These are phyloP conservation scores for Ceramica pisi DNA, from an alignment of 2,888 invertebrate species.

Conservation along the genomic window DNA sequence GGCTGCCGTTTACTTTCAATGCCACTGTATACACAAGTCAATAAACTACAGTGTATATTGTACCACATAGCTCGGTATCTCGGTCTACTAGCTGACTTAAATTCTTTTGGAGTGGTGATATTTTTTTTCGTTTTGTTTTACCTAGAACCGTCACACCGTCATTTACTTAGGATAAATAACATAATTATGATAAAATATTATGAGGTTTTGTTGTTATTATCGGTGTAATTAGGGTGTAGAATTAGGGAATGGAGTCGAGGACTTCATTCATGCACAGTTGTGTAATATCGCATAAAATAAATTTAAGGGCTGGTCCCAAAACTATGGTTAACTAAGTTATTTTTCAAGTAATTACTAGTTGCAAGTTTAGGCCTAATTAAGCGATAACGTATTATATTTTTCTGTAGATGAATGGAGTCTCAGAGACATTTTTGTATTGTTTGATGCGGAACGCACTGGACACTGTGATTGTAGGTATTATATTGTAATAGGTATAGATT, in stretches of 20 bases:
- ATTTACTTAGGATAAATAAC: constrained; percentile 45
- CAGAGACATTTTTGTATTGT: constrained; percentile 54
- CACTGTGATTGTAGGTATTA: constrained; percentile 78
- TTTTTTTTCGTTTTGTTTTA: constrained; percentile 70
- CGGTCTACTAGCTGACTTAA: constrained; percentile 82
- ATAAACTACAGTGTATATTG: constrained; percentile 85
- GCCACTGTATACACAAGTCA: constrained; percentile 87
- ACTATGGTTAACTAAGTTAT: constrained; percentile 37
- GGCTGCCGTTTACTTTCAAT: constrained; percentile 87
- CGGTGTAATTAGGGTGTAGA: constrained; percentile 55
- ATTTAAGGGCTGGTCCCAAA: constrained; percentile 63
- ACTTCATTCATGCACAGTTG: constrained; percentile 54
- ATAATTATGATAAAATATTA: constrained; percentile 48
- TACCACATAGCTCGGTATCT: constrained; percentile 71
- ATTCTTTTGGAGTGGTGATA: constrained; percentile 78
- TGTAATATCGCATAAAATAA: constrained; percentile 35
- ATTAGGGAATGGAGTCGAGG: constrained; percentile 38
- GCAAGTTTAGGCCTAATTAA: constrained; percentile 35
- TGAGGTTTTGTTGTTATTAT: constrained; percentile 52
- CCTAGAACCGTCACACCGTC: constrained; percentile 55
- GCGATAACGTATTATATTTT: constrained; percentile 26
- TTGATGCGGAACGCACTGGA: constrained; percentile 72
- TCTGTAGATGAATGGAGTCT: constrained; percentile 58
- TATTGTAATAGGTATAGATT: constrained; percentile 66
- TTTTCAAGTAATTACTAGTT: constrained; percentile 29